phyloP scores from a whole-genome alignment of 2,888 invertebrate species.

The Oxystoma pomonae region DNA sequence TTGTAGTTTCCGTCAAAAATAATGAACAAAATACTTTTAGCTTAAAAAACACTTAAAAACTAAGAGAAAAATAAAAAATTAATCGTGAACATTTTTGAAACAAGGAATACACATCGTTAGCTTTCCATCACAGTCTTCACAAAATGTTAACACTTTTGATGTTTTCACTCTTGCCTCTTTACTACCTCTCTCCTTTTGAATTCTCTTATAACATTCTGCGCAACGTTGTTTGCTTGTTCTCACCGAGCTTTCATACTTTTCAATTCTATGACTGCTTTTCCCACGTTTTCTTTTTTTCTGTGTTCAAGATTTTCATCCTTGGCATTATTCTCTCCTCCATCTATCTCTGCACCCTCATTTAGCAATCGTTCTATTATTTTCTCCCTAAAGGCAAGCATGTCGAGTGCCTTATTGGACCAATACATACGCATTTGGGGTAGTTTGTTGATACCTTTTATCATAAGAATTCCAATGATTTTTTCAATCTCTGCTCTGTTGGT shows the following conservation, averaged over 20 bases:
- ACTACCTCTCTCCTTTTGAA: too few relatives aligned
- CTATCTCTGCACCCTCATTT: background rate
- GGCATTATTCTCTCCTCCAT: background rate
- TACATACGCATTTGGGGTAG: slow-evolving; percentile 3
- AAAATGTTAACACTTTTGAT: too few relatives aligned
- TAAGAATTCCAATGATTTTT: too few relatives aligned
- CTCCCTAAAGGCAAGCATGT: slow-evolving; percentile 1
- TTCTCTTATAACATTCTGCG: slow-evolving; percentile 17
- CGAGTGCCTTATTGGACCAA: slow-evolving; percentile 7
- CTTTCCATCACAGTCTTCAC: too few relatives aligned
- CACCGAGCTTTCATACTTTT: slow-evolving; percentile 18
- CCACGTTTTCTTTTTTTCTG: slow-evolving; percentile 8
- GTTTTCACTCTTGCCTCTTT: too few relatives aligned
- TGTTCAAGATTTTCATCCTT: background rate
- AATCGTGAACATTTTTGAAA: too few relatives aligned
- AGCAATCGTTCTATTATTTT: background rate
- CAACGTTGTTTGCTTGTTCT: slow-evolving; percentile 20
- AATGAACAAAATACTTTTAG: too few relatives aligned
- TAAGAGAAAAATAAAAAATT: too few relatives aligned
- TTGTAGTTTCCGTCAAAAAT: too few relatives aligned
- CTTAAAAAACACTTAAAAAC: too few relatives aligned
- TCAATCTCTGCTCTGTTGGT: too few relatives aligned
- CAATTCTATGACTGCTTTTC: slow-evolving; percentile 17
- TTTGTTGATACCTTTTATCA: slow-evolving; percentile 6
- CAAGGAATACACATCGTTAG: too few relatives aligned